Evolutionary conservation across 2,113 vertebrate species (phyloP).

Genomic region (Rhizomys pruinosus): DNA sequence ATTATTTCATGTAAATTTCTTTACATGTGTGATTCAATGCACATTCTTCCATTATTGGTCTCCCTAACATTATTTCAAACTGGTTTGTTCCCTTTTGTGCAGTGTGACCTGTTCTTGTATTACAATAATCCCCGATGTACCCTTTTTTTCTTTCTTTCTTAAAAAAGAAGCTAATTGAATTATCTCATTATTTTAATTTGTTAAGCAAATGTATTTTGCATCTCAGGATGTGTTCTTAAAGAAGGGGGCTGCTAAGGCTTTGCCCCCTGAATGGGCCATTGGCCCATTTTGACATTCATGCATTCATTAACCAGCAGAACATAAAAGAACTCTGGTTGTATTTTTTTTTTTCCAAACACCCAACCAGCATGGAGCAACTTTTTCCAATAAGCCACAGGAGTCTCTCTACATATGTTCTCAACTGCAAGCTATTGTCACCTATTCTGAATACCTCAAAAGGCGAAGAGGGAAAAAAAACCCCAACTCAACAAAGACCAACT

Average conservation of each 20-base stretch:
- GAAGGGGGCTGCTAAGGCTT: slow-evolving; percentile 94
- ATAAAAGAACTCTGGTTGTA: slow-evolving; percentile 97
- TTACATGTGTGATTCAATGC: slow-evolving; percentile 91
- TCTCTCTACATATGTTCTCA: slow-evolving; percentile 99
- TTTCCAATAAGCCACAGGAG: slow-evolving; percentile 95
- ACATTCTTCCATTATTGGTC: slow-evolving; percentile 90
- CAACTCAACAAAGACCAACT: slow-evolving; percentile 92
- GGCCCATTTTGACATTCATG: slow-evolving; percentile 97
- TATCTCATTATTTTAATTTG: slow-evolving; percentile 98
- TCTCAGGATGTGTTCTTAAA: slow-evolving; percentile 97
- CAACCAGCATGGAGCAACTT: slow-evolving; percentile 96
- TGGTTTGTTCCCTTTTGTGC: slow-evolving; percentile 94
- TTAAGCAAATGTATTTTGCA: slow-evolving; percentile 99
- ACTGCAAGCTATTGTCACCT: slow-evolving; percentile 98
- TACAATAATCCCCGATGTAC: slow-evolving; percentile 97
- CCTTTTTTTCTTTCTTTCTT: slow-evolving; percentile 90
- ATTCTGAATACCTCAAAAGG: slow-evolving; percentile 98
- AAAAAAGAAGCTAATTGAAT: slow-evolving; percentile 97
- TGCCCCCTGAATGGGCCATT: slow-evolving; percentile 96
- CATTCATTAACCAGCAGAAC: slow-evolving; percentile 95
- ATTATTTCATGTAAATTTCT: slow-evolving; percentile 90
- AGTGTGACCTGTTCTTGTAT: slow-evolving; percentile 92
- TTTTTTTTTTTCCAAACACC: slow-evolving; percentile 95
- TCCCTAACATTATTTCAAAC: slow-evolving; percentile 94
- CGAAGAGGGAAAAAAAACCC: slow-evolving; percentile 88